Percentiles rank a stretch among this genome's conserved stretches.
phyloP scores from a whole-genome alignment of 2,113 vertebrate species.

The Rhagologus leucostigma region DNA sequence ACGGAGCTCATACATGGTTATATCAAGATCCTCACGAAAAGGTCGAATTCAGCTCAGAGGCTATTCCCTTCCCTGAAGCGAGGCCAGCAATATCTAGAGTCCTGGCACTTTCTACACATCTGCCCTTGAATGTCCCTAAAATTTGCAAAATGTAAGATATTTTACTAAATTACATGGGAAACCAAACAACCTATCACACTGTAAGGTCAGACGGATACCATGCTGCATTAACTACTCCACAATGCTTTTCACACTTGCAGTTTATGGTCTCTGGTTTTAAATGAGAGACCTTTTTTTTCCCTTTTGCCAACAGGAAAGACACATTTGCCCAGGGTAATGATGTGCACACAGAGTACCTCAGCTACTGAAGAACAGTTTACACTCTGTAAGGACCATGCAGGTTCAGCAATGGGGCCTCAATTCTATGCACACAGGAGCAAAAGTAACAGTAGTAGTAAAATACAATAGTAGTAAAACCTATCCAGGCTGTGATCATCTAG shows the following conservation, averaged over 20 bases:
- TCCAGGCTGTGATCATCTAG: background rate
- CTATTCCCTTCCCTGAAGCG: background rate
- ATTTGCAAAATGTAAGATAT: background rate
- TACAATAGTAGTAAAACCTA: background rate
- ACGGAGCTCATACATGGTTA: background rate
- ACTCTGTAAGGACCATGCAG: background rate
- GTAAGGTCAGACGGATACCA: background rate
- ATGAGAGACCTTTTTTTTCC: background rate
- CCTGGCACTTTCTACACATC: background rate
- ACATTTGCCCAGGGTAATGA: background rate
- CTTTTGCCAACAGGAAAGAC: background rate
- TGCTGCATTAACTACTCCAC: background rate
- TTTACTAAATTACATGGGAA: background rate
- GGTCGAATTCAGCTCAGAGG: background rate
- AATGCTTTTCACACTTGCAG: background rate
- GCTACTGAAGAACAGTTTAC: background rate
- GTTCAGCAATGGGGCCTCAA: background rate
- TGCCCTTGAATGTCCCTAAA: background rate
- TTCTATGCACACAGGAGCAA: background rate
- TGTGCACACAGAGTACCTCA: background rate
- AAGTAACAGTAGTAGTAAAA: background rate
- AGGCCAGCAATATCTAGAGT: background rate
- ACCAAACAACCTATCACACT: background rate
- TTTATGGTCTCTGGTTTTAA: background rate
- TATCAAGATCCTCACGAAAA: background rate